These are phyloP conservation scores for Pocillopora grandis DNA, from an alignment of 92 coral and sea anemone species.

Conservation along the genomic window DNA sequence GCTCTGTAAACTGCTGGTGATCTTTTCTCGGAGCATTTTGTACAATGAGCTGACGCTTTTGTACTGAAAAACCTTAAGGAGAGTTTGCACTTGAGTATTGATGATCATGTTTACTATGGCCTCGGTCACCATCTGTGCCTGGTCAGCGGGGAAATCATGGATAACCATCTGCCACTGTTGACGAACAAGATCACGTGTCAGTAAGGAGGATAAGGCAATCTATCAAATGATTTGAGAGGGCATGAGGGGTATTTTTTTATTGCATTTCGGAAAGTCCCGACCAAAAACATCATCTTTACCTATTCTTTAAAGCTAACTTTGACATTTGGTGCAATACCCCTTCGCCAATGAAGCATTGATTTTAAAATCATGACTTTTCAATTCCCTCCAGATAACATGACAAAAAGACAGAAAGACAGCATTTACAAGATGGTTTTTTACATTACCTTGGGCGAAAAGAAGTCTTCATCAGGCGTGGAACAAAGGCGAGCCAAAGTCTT, in stretches of 20 bases:
- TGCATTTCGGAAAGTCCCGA: no score
- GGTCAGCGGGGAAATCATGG: slow-evolving; percentile 93
- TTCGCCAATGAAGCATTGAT: no score
- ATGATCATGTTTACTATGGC: slow-evolving; percentile 94
- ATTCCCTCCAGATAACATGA: no score
- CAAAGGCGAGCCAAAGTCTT: slow-evolving; percentile 89
- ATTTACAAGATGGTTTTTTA: not conserved
- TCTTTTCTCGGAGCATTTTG: slow-evolving; percentile 96
- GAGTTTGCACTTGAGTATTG: slow-evolving; percentile 91
- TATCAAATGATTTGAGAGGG: not conserved
- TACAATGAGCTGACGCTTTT: slow-evolving; percentile 96
- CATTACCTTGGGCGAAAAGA: slow-evolving; percentile 90
- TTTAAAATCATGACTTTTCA: no score
- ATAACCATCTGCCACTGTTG: slow-evolving; percentile 96
- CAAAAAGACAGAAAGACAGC: not conserved
- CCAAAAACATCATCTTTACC: no score
- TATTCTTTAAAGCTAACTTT: no score
- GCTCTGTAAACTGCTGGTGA: slow-evolving; percentile 84
- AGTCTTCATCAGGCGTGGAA: slow-evolving; percentile 82
- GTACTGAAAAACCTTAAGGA: slow-evolving; percentile 92
- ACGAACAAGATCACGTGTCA: not conserved
- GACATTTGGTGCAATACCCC: no score
- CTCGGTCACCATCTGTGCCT: slow-evolving; percentile 83
- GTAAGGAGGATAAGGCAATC: not conserved
- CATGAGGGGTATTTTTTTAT: no score